phyloP scores from a whole-genome alignment of 2,113 vertebrate species.

The Centrocercus urophasianus region DNA sequence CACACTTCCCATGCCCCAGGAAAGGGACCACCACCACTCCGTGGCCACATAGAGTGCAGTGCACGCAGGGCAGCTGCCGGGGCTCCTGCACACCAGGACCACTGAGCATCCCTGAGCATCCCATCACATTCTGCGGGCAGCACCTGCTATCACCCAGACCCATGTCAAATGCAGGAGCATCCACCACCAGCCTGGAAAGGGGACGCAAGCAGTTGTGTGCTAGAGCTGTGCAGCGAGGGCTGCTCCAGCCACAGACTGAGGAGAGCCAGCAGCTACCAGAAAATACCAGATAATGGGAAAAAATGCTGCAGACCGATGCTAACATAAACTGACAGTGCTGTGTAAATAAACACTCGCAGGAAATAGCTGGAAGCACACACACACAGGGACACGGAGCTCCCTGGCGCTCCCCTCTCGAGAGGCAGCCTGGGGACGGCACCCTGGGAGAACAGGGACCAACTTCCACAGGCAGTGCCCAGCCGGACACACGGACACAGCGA shows the following conservation, averaged over 20 bases:
- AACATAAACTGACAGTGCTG: neutral
- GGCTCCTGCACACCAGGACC: neutral
- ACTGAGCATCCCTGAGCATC: neutral
- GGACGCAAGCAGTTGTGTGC: neutral
- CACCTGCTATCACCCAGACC: neutral
- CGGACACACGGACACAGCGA: neutral
- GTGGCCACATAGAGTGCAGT: neutral
- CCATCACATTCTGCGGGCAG: neutral
- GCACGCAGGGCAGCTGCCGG: neutral
- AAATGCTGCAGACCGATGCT: neutral
- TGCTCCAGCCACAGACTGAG: fast-evolving
- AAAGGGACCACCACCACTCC: fast-evolving
- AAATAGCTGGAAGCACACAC: neutral
- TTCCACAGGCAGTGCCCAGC: neutral
- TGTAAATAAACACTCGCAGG: neutral
- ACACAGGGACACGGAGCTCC: neutral
- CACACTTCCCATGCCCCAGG: fast-evolving
- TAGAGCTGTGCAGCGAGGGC: neutral
- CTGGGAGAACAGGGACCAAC: neutral
- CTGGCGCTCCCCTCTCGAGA: neutral
- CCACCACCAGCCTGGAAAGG: neutral
- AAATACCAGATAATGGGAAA: neutral
- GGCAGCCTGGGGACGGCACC: neutral
- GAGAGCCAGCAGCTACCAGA: neutral
- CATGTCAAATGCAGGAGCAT: fast-evolving